These are phyloP conservation scores for Nothobranchius kuhntae DNA, from an alignment of 2,113 vertebrate genomes.

Conservation along the genomic window DNA sequence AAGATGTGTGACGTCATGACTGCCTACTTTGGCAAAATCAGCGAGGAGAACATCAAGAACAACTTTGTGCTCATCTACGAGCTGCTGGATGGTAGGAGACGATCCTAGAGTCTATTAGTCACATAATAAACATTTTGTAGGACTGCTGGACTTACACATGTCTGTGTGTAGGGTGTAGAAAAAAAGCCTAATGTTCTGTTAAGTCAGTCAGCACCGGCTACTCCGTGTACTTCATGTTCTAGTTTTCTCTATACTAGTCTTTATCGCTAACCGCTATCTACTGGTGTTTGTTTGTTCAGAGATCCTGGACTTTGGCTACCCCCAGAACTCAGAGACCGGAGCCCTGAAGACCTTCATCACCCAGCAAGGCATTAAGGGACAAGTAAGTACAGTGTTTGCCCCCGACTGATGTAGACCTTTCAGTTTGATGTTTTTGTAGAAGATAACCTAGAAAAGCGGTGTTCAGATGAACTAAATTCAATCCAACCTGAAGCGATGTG, in stretches of 20 bases:
- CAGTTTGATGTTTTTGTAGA: background rate
- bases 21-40: slow-evolving; percentile 99
- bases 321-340: slow-evolving; percentile 98
- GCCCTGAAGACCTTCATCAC: slow-evolving; percentile 99
- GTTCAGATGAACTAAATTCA: background rate
- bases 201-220: background rate
- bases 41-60: slow-evolving; percentile 99
- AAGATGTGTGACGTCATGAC: slow-evolving; percentile 99
- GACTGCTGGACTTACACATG: background rate
- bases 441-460: background rate
- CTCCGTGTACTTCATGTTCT: background rate
- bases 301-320: slow-evolving; percentile 99
- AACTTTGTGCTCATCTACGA: slow-evolving; percentile 99
- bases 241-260: background rate
- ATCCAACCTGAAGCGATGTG: background rate
- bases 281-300: slow-evolving; percentile 78
- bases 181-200: background rate
- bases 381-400: slow-evolving; percentile 76
- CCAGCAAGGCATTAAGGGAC: slow-evolving; percentile 98
- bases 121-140: background rate
- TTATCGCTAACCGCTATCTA: slow-evolving; percentile 30
- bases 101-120: background rate
- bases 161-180: background rate
- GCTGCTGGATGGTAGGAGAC: slow-evolving; percentile 88
- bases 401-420: background rate